Evolutionary conservation across 2,888 invertebrate species (phyloP), one percentile per base, ranked within the genome.

Genomic region (Dasysyrphus albostriatus): DNA sequence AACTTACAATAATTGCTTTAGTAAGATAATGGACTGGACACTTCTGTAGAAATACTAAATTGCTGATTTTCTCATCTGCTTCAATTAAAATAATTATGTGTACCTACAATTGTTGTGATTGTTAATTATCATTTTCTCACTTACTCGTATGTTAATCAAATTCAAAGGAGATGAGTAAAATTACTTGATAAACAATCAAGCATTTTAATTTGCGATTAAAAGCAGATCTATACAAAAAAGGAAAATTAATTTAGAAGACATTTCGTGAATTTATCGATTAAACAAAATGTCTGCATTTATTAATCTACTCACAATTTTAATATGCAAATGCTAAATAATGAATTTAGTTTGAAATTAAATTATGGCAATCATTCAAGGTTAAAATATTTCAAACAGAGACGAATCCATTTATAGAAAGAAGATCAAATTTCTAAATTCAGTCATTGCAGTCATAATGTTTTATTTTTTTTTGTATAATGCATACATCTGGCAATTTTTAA

Each of bases 71-170:
- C 63, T 63, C 32, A 32, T 65, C 47, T 44, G 32, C 16, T 34
- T 42, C 49, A 77, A 82, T 70, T 77, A 77, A 76, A 65, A 59
- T 65, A 73, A 73, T 69, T 54, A 69, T 34, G 39, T 73, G 54
- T 32, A 14, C 24, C 24, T 1, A 24, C 2, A 2, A 24, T 56
- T 74, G 82, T 77, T 82, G 34, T 44, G 67, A 74, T 74, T 79
- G 79, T 61, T 74, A 69, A 69, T 56, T 54, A 74, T 10, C 8
- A 61, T 39, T 61, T 61, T 61, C 42, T 9, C 61, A 24, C 24
- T 61, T 24, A 5, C n/a, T n/a, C n/a, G n/a, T n/a, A 24, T 14
- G 58, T 9, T 56, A 16, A 58, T 37, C 34, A 34, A 58, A 58
- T 58, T 58, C 9, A 34, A 16, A 58, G 2, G 3, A 12, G 3